Evolutionary conservation across 2,888 invertebrate species (phyloP), one percentile per base, ranked within the genome.

Genomic region (Cloeon dipterum): DNA sequence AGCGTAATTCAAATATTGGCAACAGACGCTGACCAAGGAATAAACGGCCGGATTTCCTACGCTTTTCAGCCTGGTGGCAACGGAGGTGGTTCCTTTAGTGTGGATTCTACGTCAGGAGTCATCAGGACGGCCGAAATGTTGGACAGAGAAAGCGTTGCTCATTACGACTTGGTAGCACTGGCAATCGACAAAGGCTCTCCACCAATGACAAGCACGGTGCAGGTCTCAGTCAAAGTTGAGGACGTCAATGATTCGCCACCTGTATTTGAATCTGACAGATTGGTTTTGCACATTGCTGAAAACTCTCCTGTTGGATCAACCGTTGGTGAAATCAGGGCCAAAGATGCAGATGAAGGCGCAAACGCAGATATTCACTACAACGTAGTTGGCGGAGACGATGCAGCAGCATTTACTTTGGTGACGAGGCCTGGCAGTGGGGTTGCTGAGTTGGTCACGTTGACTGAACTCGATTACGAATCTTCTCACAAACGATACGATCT

Each of bases 281-380:
- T 96, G 11, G 71, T 75, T 0, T 68, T 93, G 26, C 86, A 83
- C 52, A 77, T 96, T 4, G 66, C 85, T 0, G 96, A 98, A 59
- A 96, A 98, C 53, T 88, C 88, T n/a, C 93, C 94, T 0, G 71
- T 91, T 2, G 94, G 91, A 0, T 86, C 91, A 0, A 79, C 82
- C 0, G 86, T 96, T 0, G 93, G 91, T 0, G 78, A 81, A 49
- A 75, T 94, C 38, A 70, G 76, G 48, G 85, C 93, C 0, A 74
- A 72, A 46, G 93, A 94, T 57, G 86, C 89, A 0, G 93, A 94
- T 47, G 86, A 88, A 50, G 91, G 88, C 0, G 68, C 72, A 0
- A 89, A 93, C 54, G 86, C 89, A 1, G 71, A 79, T 2, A 81
- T 96, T 0, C 82, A 86, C 49, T 98, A 96, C 55, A 82, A 86